Percentiles rank a stretch among this genome's conserved stretches.
Conservation (phyloP, 2,797 vertebrate genomes). For the Pipistrellus nathusii region DNA sequence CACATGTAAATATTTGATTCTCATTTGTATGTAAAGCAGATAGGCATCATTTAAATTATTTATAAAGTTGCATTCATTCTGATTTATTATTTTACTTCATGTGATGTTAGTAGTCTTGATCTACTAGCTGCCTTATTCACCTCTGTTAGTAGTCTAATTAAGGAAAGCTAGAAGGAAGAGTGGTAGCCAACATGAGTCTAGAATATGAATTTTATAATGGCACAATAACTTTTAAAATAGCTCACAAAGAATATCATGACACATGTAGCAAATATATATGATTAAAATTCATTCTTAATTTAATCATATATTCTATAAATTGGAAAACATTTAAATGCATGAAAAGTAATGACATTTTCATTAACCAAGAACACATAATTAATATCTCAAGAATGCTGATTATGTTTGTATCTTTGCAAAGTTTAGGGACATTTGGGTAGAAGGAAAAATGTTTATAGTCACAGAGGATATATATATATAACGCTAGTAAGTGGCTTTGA, state of each 20-base stretch:
- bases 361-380: background rate
- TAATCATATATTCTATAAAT: background rate
- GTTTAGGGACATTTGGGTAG: background rate
- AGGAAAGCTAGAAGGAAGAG: background rate
- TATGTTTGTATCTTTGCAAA: background rate
- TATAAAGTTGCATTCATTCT: conserved; percentile 9
- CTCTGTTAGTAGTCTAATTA: background rate
- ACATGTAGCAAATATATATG: background rate
- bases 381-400: background rate
- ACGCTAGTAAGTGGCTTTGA: background rate
- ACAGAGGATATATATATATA: background rate
- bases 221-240: background rate
- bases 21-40: background rate
- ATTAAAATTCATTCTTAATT: conserved; percentile 1
- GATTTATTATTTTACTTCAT: background rate
- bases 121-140: background rate
- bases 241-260: background rate
- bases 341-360: background rate
- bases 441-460: background rate
- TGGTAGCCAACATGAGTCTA: background rate
- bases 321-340: background rate
- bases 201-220: background rate
- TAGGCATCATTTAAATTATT: background rate
- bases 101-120: background rate
- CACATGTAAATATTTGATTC: conserved; percentile 16